Conservation (phyloP, 2,113 vertebrate species). For the Lathamus discolor region DNA sequence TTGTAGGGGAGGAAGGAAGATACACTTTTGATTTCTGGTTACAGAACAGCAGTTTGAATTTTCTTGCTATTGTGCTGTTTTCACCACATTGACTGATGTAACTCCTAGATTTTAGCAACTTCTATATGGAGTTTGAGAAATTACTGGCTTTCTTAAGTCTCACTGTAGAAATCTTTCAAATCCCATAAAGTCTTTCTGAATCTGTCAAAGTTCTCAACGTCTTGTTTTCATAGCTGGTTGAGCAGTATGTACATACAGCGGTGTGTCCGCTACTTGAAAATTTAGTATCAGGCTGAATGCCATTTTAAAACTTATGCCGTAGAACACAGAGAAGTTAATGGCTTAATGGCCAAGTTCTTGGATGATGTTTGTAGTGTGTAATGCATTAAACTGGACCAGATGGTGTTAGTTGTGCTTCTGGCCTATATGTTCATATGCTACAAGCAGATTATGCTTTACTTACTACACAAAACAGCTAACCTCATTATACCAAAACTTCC, state of each 20-base stretch:
- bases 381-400: background rate
- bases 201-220: background rate
- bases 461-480: background rate
- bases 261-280: background rate
- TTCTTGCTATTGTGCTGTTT: background rate
- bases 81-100: background rate
- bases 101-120: background rate
- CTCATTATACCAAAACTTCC: background rate
- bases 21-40: background rate
- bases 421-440: background rate
- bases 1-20: background rate
- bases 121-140: background rate
- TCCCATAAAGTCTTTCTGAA: background rate
- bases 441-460: background rate
- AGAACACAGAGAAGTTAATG: background rate
- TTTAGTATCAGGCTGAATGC: background rate
- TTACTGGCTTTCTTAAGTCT: background rate
- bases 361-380: background rate
- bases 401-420: slow-evolving; percentile 17
- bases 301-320: background rate
- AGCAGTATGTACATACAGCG: accelerated
- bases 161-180: background rate
- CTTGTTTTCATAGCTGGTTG: background rate
- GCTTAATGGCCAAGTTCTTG: background rate
- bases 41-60: background rate